phyloP scores from a whole-genome alignment of 2,113 vertebrate genomes.

The Strix uralensis region DNA sequence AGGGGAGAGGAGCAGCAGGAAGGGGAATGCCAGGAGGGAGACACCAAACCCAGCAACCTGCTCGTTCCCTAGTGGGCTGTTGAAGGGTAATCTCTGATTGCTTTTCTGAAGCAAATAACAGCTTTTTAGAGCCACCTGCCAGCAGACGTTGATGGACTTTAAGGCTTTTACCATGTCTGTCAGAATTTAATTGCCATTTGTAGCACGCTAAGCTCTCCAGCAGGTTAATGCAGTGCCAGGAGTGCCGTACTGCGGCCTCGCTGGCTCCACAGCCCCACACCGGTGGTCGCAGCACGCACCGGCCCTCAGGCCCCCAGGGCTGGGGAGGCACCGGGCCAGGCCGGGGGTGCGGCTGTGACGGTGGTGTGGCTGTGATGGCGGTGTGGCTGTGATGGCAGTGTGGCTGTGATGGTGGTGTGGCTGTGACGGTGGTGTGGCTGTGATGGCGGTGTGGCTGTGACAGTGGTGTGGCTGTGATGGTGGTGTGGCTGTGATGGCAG shows the following conservation, averaged over 20 bases:
- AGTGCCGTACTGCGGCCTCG: not conserved
- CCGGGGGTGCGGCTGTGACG: too few species aligned
- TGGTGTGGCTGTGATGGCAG: too few species aligned
- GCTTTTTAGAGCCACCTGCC: not conserved
- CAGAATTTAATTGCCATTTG: not conserved
- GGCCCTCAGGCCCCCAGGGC: fast-evolving
- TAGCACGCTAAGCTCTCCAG: not conserved
- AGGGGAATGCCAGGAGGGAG: not conserved
- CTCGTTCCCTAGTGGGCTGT: not conserved
- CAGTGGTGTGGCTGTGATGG: too few species aligned
- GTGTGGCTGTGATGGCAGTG: not conserved
- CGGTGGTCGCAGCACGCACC: too few species aligned
- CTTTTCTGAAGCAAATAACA: not conserved
- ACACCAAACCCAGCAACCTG: not conserved
- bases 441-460: too few species aligned
- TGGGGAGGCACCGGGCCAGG: too few species aligned
- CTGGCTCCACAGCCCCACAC: too few species aligned
- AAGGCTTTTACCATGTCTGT: not conserved
- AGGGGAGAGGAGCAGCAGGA: not conserved
- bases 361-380: too few species aligned
- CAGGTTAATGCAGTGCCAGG: not conserved
- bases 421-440: too few species aligned
- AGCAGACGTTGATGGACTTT: not conserved
- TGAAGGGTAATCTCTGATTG: not conserved
- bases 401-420: too few species aligned